Conservation (phyloP, 2,888 invertebrate genomes). For the Netelia melanura region DNA sequence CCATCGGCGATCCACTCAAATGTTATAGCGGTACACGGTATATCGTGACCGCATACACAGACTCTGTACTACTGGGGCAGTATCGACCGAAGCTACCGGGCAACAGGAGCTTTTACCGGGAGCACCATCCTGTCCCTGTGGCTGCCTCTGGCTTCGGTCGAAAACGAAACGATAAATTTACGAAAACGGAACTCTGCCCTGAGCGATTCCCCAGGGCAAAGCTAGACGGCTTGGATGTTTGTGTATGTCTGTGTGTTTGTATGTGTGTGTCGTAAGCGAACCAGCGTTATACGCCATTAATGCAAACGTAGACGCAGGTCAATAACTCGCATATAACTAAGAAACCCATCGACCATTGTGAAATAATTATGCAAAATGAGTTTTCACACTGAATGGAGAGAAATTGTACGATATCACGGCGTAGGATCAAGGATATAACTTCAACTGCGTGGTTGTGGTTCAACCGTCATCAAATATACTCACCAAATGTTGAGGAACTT, state of each 20-base stretch:
- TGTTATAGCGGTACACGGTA: slow-evolving; percentile 60
- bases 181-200: slow-evolving; percentile 53
- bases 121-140: slow-evolving; percentile 47
- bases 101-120: slow-evolving; percentile 59
- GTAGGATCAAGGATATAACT: not conserved
- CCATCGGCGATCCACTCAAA: slow-evolving; percentile 67
- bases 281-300: slow-evolving; percentile 28
- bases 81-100: slow-evolving; percentile 65
- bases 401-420: not conserved
- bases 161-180: slow-evolving; percentile 60
- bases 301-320: not conserved
- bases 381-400: slow-evolving; percentile 4
- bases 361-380: slow-evolving; percentile 39
- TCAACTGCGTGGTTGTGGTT: not conserved
- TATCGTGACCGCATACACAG: slow-evolving; percentile 60
- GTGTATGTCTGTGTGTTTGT: not conserved
- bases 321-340: not conserved
- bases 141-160: slow-evolving; percentile 28
- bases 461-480: slow-evolving; percentile 76
- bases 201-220: slow-evolving; percentile 42
- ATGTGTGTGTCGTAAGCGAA: slow-evolving; percentile 28
- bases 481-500: slow-evolving; percentile 88
- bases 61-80: slow-evolving; percentile 52
- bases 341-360: not conserved
- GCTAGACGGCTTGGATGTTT: not conserved